Evolutionary conservation across 2,888 invertebrate genomes (phyloP).

Genomic region (Pristionchus japonicus): DNA sequence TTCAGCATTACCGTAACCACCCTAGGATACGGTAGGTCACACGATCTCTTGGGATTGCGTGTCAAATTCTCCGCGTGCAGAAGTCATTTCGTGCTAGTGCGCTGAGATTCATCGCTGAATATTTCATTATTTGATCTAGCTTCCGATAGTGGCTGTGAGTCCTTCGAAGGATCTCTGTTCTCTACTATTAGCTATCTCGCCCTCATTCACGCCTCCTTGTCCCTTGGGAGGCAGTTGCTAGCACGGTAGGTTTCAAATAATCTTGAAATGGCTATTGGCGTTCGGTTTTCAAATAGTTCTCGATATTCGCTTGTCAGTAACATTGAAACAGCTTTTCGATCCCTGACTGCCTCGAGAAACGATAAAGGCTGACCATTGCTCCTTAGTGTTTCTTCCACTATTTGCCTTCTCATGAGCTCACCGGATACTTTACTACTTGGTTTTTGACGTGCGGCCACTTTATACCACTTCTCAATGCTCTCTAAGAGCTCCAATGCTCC

Average conservation of each 20-base stretch:
- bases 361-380: too few species aligned
- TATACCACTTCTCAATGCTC: neutral
- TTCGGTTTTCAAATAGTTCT: neutral
- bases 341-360: too few species aligned
- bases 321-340: too few species aligned
- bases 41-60: neutral
- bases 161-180: too few species aligned
- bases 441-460: neutral
- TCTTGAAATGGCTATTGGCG: neutral
- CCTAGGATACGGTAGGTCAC: neutral
- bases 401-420: neutral
- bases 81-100: neutral
- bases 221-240: neutral
- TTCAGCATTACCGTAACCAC: neutral
- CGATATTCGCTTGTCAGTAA: too few species aligned
- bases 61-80: neutral
- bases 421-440: neutral
- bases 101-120: neutral
- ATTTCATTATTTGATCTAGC: conserved; percentile 19
- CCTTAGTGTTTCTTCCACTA: too few species aligned
- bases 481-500: neutral
- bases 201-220: neutral
- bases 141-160: neutral
- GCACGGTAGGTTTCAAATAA: neutral
- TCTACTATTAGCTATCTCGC: too few species aligned